Evolutionary conservation across 1,140 invertebrate species (phyloP).

Genomic region (Drosophila burlai): DNA sequence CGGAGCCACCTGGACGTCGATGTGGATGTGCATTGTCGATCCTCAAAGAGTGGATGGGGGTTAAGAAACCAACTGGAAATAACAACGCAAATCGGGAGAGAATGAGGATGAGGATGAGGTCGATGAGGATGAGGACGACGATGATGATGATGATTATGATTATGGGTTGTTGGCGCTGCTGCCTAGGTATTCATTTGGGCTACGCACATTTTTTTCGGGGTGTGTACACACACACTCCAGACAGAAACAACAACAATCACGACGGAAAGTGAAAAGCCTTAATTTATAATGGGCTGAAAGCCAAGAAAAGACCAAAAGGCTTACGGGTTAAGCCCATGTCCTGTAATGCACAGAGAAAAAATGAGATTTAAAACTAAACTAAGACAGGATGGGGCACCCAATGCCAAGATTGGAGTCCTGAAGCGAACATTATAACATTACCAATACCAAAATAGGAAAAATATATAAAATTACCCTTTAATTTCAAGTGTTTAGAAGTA

Average conservation of each 20-base stretch:
- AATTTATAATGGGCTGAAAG: conserved; percentile 52
- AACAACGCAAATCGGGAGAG: conserved; percentile 2
- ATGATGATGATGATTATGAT: conserved; percentile 72
- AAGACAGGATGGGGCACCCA: too few species aligned
- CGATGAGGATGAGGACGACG: not conserved
- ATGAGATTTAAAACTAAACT: not conserved
- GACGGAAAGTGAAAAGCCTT: conserved; percentile 76
- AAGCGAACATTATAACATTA: too few species aligned
- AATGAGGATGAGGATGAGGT: not conserved
- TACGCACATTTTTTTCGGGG: conserved; percentile 62
- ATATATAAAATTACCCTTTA: too few species aligned
- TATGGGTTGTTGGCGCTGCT: conserved; percentile 69
- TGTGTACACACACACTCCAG: conserved; percentile 53
- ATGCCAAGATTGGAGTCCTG: too few species aligned
- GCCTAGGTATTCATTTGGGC: conserved; percentile 77
- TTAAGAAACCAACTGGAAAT: conserved; percentile 3
- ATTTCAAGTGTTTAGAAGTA: too few species aligned
- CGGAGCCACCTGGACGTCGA: conserved; percentile 46
- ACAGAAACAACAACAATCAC: conserved; percentile 30
- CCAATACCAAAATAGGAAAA: too few species aligned
- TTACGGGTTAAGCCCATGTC: conserved; percentile 31
- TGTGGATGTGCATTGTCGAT: conserved; percentile 24
- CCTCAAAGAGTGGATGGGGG: conserved; percentile 4
- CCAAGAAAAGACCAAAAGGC: conserved; percentile 15
- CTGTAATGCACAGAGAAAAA: conserved; percentile 11